A percentile compares a stretch with the other conserved stretches of the same genome.
These are phyloP conservation scores for Triplophysa dalaica DNA, from an alignment of 2,113 vertebrate genomes.

Conservation along the genomic window DNA sequence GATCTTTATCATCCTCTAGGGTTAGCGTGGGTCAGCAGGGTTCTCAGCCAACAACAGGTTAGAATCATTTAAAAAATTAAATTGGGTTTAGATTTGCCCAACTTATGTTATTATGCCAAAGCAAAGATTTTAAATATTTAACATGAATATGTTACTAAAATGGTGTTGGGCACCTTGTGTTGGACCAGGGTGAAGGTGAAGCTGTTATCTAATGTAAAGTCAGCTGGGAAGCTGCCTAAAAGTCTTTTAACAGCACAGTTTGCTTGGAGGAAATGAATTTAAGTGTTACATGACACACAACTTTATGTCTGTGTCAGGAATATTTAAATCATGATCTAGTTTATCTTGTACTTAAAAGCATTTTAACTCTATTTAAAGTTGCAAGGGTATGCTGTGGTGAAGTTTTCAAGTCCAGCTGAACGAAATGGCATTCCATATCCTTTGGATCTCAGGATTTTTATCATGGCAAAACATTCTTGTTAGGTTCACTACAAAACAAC, in stretches of 20 bases:
- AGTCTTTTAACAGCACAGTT: not conserved
- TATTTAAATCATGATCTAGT: not conserved
- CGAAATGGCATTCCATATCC: too few relatives aligned
- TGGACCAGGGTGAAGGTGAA: not conserved
- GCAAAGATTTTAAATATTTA: not conserved
- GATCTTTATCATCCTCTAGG: not conserved
- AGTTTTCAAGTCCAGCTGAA: not conserved
- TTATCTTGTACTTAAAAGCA: not conserved
- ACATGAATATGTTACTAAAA: not conserved
- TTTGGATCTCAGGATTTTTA: too few relatives aligned
- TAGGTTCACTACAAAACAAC: too few relatives aligned
- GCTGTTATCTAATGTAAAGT: constrained; percentile 11
- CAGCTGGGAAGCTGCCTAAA: constrained; percentile 1
- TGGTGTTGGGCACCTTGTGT: not conserved
- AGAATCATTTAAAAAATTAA: not conserved
- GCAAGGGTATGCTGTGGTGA: not conserved
- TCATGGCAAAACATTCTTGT: too few relatives aligned
- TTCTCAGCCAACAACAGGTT: not conserved
- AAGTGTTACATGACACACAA: not conserved
- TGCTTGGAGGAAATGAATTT: not conserved
- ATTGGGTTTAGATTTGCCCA: not conserved
- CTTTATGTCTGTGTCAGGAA: not conserved
- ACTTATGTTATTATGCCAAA: not conserved
- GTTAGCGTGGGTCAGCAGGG: not conserved
- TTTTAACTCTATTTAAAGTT: not conserved